Percentiles rank a stretch among this genome's conserved stretches.
Evolutionary conservation across 2,797 vertebrate genomes (phyloP).

Genomic region (Poeciliopsis turneri): DNA sequence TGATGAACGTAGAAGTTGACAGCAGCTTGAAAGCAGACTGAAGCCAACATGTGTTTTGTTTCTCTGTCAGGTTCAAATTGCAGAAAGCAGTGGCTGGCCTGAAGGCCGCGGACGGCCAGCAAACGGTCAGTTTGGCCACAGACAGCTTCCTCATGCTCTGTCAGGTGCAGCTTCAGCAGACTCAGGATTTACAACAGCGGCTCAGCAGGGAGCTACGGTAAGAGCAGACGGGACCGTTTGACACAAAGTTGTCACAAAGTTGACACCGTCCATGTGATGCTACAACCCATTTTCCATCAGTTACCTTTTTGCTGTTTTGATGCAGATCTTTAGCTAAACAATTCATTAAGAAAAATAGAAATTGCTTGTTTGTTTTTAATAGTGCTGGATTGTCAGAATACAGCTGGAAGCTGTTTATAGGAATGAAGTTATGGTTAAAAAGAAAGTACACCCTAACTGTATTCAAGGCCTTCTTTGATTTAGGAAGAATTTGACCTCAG

Average conservation of each 20-base stretch:
- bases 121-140: constrained; percentile 50
- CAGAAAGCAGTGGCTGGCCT: constrained; percentile 79
- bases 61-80: constrained; percentile 76
- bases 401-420: background rate
- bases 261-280: background rate
- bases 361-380: background rate
- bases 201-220: constrained; percentile 76
- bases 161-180: constrained; percentile 83
- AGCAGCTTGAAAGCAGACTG: background rate
- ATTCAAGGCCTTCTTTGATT: background rate
- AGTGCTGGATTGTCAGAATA: background rate
- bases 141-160: constrained; percentile 83
- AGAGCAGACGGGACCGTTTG: background rate
- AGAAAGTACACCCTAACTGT: background rate
- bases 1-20: background rate
- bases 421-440: background rate
- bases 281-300: background rate
- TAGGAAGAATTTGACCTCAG: background rate
- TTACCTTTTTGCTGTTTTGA: background rate
- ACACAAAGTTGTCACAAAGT: background rate
- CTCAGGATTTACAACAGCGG: constrained; percentile 68
- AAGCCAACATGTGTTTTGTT: constrained; percentile 3
- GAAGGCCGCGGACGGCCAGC: constrained; percentile 77
- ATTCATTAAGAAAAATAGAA: background rate
- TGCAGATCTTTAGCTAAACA: background rate